phyloP scores from a whole-genome alignment of 2,888 invertebrate genomes.

The Pristionchus exspectatus region DNA sequence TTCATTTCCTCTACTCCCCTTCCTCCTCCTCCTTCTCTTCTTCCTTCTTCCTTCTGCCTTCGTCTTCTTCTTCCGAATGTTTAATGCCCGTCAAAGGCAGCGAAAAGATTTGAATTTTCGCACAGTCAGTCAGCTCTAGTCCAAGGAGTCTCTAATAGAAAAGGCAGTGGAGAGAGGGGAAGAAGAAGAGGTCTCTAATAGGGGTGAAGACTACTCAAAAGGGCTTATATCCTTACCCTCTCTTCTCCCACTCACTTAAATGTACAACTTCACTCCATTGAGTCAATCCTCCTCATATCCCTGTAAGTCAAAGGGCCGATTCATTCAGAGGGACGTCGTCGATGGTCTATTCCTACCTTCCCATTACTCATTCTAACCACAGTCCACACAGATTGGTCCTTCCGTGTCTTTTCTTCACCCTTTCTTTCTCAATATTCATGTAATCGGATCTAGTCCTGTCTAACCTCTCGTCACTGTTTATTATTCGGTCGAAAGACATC shows the following conservation, averaged over 20 bases:
- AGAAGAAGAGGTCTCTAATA: constrained; percentile 20
- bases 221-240: constrained; percentile 30
- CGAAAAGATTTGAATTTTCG: constrained; percentile 48
- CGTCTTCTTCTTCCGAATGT: constrained; percentile 11
- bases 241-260: constrained; percentile 6
- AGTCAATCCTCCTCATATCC: background rate
- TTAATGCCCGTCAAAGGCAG: constrained; percentile 29
- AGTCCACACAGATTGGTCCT: background rate
- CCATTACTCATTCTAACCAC: background rate
- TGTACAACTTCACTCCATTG: background rate
- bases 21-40: background rate
- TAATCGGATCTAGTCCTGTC: constrained; percentile 20
- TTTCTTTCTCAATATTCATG: background rate
- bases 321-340: background rate
- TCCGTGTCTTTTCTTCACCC: background rate
- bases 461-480: background rate
- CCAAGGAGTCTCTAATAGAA: constrained; percentile 1
- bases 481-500: background rate
- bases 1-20: background rate
- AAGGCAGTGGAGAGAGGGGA: background rate
- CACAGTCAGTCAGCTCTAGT: background rate
- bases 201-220: constrained; percentile 16
- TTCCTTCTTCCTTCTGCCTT: background rate
- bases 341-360: background rate
- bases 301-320: background rate